A percentile compares a stretch with the other conserved stretches of the same genome.
These are phyloP conservation scores for Campylomormyrus tamandua DNA, from an alignment of 2,113 vertebrate genomes.

Conservation along the genomic window DNA sequence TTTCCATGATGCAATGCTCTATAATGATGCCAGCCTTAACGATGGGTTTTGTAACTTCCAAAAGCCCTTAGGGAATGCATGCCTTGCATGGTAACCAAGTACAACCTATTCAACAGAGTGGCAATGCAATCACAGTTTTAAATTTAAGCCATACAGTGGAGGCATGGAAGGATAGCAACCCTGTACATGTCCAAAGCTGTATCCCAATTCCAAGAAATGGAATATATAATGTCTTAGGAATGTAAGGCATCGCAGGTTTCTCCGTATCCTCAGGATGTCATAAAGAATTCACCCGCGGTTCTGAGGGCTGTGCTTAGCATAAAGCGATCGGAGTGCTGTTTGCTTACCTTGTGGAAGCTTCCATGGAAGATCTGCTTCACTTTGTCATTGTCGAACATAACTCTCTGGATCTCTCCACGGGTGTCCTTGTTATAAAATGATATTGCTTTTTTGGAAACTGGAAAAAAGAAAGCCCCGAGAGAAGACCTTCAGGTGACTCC, in stretches of 20 bases:
- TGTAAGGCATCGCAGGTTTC: conserved; percentile 30
- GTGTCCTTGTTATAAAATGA: conserved; percentile 93
- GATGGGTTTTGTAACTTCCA: neutral
- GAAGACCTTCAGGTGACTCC: neutral
- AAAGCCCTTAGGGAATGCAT: too few species aligned
- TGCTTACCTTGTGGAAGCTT: conserved; percentile 99
- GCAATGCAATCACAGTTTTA: neutral
- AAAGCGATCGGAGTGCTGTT: conserved; percentile 28
- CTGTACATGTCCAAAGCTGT: conserved; percentile 27
- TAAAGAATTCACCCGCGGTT: conserved; percentile 24
- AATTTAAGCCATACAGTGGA: conserved; percentile 25
- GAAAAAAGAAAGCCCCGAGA: conserved; percentile 16
- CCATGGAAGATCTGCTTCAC: conserved; percentile 90
- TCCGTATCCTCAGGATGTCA: conserved; percentile 25
- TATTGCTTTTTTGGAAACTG: conserved; percentile 78
- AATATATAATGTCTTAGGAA: conserved; percentile 41
- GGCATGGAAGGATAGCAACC: conserved; percentile 14
- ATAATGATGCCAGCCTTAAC: neutral
- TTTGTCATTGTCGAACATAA: conserved; percentile 73
- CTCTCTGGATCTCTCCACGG: conserved; percentile 76
- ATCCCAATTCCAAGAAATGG: conserved; percentile 16
- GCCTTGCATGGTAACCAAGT: neutral
- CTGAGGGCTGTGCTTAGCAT: conserved; percentile 14
- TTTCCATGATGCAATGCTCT: neutral
- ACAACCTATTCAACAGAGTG: neutral